Evolutionary conservation across 2,113 vertebrate species (phyloP).

Genomic region (Hepsetus odoe): DNA sequence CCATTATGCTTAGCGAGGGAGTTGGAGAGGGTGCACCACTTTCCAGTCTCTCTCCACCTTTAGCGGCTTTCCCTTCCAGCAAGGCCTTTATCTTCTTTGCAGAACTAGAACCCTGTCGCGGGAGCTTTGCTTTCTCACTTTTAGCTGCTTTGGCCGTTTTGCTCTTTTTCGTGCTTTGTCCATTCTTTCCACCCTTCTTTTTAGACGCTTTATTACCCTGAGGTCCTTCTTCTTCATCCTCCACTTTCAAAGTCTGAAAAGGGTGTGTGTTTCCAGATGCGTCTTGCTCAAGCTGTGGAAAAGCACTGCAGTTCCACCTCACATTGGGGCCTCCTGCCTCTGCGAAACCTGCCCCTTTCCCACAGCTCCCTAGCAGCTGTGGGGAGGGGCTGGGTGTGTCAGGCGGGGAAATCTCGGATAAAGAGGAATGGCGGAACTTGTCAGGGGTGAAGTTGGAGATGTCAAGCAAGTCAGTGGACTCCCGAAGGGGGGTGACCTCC

Average conservation of each 20-base stretch:
- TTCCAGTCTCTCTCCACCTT: conserved; percentile 73
- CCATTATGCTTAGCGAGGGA: conserved; percentile 75
- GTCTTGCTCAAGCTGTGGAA: conserved; percentile 76
- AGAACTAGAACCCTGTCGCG: conserved; percentile 87
- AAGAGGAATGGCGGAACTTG: conserved; percentile 96
- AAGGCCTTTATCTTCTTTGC: conserved; percentile 90
- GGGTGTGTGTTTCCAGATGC: conserved; percentile 84
- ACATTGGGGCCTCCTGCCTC: conserved; percentile 72
- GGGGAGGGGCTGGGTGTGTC: conserved; percentile 96
- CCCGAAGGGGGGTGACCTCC: conserved; percentile 91
- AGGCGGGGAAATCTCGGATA: conserved; percentile 95
- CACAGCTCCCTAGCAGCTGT: conserved; percentile 83
- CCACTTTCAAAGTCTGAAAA: conserved; percentile 93
- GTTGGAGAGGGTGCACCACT: conserved; percentile 59
- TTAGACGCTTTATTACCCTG: conserved; percentile 84
- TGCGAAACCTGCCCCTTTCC: conserved; percentile 78
- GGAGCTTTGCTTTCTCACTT: conserved; percentile 88
- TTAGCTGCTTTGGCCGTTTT: conserved; percentile 88
- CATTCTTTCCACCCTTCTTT: conserved; percentile 88
- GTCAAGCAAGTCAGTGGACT: conserved; percentile 96
- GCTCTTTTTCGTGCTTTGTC: conserved; percentile 88
- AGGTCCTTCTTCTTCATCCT: conserved; percentile 76
- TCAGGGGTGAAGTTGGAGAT: conserved; percentile 99
- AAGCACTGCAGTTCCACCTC: conserved; percentile 89
- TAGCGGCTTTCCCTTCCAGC: conserved; percentile 82